A percentile compares a stretch with the other conserved stretches of the same genome.
These are phyloP conservation scores for Danionella dracula DNA, from an alignment of 2,797 vertebrate species.

Conservation along the genomic window DNA sequence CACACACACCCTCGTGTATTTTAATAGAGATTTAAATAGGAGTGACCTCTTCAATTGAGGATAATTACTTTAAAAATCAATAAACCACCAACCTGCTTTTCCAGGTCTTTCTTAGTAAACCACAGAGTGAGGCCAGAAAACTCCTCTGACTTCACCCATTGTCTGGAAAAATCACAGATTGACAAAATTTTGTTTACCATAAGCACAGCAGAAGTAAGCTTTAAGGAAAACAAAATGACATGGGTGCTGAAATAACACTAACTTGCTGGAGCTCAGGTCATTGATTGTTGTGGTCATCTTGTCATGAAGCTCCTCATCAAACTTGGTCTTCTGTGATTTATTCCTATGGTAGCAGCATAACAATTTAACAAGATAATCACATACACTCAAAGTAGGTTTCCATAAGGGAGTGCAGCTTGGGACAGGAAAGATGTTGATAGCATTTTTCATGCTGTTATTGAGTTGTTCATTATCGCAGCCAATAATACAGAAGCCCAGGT, in stretches of 20 bases:
- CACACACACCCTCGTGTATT: no score
- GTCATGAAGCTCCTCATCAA: constrained; percentile 88
- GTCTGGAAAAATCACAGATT: constrained; percentile 58
- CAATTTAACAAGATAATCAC: not conserved
- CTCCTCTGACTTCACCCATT: constrained; percentile 86
- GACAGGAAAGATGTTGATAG: constrained; percentile 39
- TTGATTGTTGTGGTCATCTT: constrained; percentile 94
- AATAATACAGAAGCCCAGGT: not conserved
- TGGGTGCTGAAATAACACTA: constrained; percentile 41
- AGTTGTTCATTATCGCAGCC: constrained; percentile 39
- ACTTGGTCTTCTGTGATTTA: constrained; percentile 86
- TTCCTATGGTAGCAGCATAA: constrained; percentile 65
- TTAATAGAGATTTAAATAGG: no score
- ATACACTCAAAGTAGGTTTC: not conserved
- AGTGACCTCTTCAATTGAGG: no score
- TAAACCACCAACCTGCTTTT: constrained; percentile 78
- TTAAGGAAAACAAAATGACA: not conserved
- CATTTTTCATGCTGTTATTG: constrained; percentile 58
- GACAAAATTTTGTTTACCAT: not conserved
- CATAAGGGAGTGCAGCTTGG: not conserved
- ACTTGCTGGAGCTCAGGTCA: constrained; percentile 89
- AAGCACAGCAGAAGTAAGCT: not conserved
- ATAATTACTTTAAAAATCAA: no score
- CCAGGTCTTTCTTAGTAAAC: constrained; percentile 85
- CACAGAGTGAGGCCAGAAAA: constrained; percentile 76